A percentile compares a stretch with the other conserved stretches of the same genome.
phyloP scores from a whole-genome alignment of 2,113 vertebrate genomes.

The Echinops telfairi region DNA sequence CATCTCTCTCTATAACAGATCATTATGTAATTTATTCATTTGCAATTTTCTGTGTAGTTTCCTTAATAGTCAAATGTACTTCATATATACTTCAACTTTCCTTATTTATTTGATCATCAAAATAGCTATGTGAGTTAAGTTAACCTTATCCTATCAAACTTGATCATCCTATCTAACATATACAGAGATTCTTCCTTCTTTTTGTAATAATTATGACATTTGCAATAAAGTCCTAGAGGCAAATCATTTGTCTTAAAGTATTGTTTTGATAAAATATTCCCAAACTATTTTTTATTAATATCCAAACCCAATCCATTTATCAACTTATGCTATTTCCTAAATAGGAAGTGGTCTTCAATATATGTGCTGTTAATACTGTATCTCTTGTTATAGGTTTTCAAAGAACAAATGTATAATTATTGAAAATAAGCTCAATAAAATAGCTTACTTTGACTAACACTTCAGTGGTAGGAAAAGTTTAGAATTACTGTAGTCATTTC shows the following conservation, averaged over 20 bases:
- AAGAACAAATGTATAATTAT: constrained; percentile 72
- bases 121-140: constrained; percentile 35
- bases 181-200: constrained; percentile 16
- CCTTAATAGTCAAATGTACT: background rate
- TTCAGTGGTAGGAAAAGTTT: background rate
- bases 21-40: background rate
- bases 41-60: background rate
- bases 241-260: constrained; percentile 9
- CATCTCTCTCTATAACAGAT: background rate
- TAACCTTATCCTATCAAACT: background rate
- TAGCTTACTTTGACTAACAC: constrained; percentile 65
- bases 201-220: constrained; percentile 10
- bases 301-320: background rate
- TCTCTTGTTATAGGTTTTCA: constrained; percentile 77
- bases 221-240: constrained; percentile 28
- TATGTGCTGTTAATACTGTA: constrained; percentile 72
- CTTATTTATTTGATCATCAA: constrained; percentile 35
- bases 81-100: background rate
- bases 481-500: constrained; percentile 49
- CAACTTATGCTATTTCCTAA: constrained; percentile 59
- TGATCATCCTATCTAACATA: constrained; percentile 13
- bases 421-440: constrained; percentile 59
- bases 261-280: background rate
- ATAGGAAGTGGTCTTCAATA: constrained; percentile 54
- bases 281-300: constrained; percentile 1